phyloP scores from a whole-genome alignment of 2,888 invertebrate species.

The Lasioglossum lativentre region DNA sequence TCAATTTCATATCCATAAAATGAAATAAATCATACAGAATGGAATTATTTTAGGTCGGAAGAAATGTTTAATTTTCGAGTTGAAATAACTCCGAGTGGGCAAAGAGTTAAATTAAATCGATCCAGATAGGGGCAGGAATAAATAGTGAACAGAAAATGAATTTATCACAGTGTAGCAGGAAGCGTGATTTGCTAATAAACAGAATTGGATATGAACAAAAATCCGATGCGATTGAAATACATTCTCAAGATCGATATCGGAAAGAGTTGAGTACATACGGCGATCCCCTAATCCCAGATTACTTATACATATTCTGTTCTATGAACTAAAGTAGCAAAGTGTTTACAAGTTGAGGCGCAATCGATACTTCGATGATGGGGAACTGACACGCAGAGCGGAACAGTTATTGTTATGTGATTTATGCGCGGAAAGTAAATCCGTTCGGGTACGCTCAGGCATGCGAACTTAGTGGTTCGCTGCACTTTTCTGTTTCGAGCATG shows the following conservation, averaged over 20 bases:
- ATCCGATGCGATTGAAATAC: neutral
- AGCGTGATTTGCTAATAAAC: too few relatives aligned
- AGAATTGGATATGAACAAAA: neutral
- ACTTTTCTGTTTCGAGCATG: slow-evolving; percentile 21
- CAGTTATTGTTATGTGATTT: slow-evolving; percentile 50
- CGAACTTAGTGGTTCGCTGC: slow-evolving; percentile 22
- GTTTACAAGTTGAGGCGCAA: slow-evolving; percentile 23
- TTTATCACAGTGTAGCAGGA: too few relatives aligned
- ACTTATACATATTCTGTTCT: neutral
- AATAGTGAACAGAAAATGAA: neutral
- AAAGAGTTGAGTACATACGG: neutral
- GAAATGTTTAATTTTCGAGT: too few relatives aligned
- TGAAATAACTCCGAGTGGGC: too few relatives aligned
- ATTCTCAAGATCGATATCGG: neutral
- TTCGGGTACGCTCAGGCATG: slow-evolving; percentile 20
- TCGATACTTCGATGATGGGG: slow-evolving; percentile 44
- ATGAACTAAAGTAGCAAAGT: neutral
- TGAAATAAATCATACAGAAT: too few relatives aligned
- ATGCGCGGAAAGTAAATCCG: slow-evolving; percentile 36
- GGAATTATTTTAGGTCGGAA: too few relatives aligned
- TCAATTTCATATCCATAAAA: too few relatives aligned
- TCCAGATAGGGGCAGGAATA: neutral
- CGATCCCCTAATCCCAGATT: neutral
- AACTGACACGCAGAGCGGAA: slow-evolving; percentile 16
- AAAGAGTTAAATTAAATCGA: neutral